These are phyloP conservation scores for Drosophila falleni DNA, from an alignment of 2,888 invertebrate species.

Conservation along the genomic window DNA sequence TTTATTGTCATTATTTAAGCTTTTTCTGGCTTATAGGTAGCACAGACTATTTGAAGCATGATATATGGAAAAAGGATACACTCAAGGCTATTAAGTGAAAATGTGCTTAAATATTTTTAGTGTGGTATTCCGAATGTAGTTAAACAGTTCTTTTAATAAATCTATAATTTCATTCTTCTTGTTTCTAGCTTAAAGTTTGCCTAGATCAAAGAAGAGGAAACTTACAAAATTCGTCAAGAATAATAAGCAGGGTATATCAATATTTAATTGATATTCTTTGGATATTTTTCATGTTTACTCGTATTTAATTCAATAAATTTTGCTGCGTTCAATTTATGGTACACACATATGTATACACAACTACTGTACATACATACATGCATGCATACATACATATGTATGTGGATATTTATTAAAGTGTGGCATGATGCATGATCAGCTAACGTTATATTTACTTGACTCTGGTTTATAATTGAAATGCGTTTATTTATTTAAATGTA, in stretches of 20 bases:
- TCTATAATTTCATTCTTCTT: background rate
- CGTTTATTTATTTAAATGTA: slow-evolving; percentile 62
- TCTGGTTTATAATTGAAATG: slow-evolving; percentile 54
- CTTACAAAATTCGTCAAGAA: background rate
- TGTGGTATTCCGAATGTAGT: background rate
- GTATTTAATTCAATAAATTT: slow-evolving; percentile 49
- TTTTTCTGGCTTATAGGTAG: too few species aligned
- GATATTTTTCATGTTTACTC: slow-evolving; percentile 24
- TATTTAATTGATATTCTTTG: slow-evolving; percentile 30
- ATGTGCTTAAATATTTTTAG: too few species aligned
- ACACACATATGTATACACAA: slow-evolving; percentile 1
- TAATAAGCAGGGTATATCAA: slow-evolving; percentile 4
- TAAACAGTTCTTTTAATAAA: background rate
- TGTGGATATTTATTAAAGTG: slow-evolving; percentile 19
- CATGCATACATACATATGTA: background rate
- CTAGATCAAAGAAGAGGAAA: background rate
- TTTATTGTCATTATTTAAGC: too few species aligned
- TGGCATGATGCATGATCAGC: slow-evolving; percentile 40
- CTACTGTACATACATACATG: background rate
- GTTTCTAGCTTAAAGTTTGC: background rate
- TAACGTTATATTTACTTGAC: slow-evolving; percentile 42
- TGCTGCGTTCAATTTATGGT: slow-evolving; percentile 38
- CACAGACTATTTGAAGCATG: background rate
- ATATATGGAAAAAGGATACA: background rate
- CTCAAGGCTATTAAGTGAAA: too few species aligned